phyloP scores from a whole-genome alignment of 2,113 vertebrate species.

The Vulpes lagopus region DNA sequence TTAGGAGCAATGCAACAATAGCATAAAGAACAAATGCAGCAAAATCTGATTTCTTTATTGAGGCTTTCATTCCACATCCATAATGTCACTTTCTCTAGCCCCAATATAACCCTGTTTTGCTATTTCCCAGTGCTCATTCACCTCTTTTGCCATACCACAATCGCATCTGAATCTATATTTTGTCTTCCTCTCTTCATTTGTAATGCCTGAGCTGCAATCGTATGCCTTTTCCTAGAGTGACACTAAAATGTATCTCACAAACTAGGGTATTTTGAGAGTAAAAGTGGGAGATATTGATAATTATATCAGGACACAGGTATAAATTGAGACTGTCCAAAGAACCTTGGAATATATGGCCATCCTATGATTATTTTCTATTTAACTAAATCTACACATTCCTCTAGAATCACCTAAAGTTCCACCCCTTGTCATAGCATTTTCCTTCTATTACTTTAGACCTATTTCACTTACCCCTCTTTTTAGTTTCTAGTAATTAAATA shows the following conservation, averaged over 20 bases:
- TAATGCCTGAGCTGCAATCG: neutral
- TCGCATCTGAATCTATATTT: neutral
- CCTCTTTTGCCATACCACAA: neutral
- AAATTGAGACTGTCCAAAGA: neutral
- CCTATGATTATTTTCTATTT: neutral
- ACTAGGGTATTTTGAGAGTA: neutral
- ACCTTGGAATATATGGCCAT: neutral
- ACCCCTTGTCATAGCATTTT: neutral
- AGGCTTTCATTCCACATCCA: neutral
- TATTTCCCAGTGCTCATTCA: neutral
- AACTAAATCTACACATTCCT: neutral
- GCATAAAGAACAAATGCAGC: neutral
- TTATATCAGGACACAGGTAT: neutral
- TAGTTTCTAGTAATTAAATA: neutral
- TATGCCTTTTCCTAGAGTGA: neutral
- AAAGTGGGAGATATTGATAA: neutral
- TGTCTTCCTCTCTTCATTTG: neutral
- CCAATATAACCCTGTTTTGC: neutral
- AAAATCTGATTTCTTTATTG: neutral
- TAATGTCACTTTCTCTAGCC: neutral
- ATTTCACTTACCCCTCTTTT: conserved; percentile 3
- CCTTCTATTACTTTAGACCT: neutral
- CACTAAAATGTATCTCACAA: neutral
- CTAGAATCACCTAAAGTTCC: neutral
- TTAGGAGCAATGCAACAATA: neutral